Evolutionary conservation across 35 echinoderm and acorn worm species (phyloP).

Genomic region (Heliocidaris erythrogramma): DNA sequence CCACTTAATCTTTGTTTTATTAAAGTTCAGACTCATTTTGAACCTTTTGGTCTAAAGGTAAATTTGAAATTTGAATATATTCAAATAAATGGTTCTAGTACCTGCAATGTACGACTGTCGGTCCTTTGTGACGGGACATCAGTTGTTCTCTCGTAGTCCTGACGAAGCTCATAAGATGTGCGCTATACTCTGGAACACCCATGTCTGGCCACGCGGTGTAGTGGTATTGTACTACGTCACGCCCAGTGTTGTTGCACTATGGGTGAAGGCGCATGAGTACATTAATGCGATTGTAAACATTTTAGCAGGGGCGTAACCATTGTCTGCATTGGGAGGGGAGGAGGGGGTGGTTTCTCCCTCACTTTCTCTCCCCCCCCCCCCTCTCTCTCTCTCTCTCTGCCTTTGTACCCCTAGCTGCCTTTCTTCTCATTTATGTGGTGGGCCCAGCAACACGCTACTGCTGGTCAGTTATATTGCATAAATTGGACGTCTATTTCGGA

Average conservation of each 20-base stretch:
- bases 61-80: too few relatives aligned
- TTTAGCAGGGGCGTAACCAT: not conserved
- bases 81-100: not conserved
- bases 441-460: too few relatives aligned
- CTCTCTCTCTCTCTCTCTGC: too few relatives aligned
- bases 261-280: not conserved
- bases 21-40: too few relatives aligned
- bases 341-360: not conserved
- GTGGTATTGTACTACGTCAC: slow-evolving; percentile 51
- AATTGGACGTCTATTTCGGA: too few relatives aligned
- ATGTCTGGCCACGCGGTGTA: slow-evolving; percentile 67
- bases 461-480: too few relatives aligned
- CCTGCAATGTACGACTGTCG: slow-evolving; percentile 58
- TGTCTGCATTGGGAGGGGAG: not conserved
- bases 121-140: not conserved
- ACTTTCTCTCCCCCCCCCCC: not conserved
- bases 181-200: slow-evolving; percentile 57
- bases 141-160: not conserved
- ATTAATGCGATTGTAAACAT: not conserved
- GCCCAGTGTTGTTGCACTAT: not conserved
- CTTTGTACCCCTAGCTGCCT: too few relatives aligned
- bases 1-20: too few relatives aligned
- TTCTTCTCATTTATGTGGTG: too few relatives aligned
- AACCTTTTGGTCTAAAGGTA: too few relatives aligned
- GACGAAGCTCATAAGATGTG: slow-evolving; percentile 41